A percentile compares a stretch with the other conserved stretches of the same genome.
phyloP scores from a whole-genome alignment of 1,140 invertebrate species.

The Lucilia cuprina region DNA sequence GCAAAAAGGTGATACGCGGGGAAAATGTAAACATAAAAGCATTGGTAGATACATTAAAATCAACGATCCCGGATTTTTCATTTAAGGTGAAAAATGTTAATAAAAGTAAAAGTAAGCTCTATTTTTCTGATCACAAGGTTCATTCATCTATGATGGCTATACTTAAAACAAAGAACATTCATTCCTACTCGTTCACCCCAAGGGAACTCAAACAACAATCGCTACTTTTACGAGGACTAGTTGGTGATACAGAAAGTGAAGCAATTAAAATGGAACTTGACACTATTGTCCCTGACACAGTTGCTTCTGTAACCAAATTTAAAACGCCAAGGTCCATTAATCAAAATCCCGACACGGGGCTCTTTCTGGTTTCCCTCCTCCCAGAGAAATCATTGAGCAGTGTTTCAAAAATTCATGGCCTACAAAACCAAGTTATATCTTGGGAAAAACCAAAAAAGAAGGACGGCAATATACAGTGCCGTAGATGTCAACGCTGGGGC shows the following conservation, averaged over 20 bases:
- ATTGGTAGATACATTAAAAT: background rate
- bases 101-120: background rate
- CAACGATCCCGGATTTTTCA: background rate
- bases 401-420: background rate
- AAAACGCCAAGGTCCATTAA: background rate
- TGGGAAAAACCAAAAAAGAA: slow-evolving; percentile 2
- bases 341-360: background rate
- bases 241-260: background rate
- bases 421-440: background rate
- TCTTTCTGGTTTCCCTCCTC: background rate
- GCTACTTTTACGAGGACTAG: background rate
- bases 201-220: background rate
- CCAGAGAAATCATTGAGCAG: background rate
- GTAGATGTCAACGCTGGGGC: too few species aligned
- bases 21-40: background rate
- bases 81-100: slow-evolving; percentile 2
- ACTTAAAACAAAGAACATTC: background rate
- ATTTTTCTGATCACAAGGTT: background rate
- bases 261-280: background rate
- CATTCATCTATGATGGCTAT: background rate
- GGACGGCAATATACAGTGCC: background rate
- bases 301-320: background rate
- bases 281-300: background rate
- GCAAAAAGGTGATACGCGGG: background rate
- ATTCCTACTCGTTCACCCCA: background rate